Evolutionary conservation across 2,797 vertebrate genomes (phyloP), one percentile per base, ranked within the genome.

Genomic region (Parauchenoglanis ngamensis): DNA sequence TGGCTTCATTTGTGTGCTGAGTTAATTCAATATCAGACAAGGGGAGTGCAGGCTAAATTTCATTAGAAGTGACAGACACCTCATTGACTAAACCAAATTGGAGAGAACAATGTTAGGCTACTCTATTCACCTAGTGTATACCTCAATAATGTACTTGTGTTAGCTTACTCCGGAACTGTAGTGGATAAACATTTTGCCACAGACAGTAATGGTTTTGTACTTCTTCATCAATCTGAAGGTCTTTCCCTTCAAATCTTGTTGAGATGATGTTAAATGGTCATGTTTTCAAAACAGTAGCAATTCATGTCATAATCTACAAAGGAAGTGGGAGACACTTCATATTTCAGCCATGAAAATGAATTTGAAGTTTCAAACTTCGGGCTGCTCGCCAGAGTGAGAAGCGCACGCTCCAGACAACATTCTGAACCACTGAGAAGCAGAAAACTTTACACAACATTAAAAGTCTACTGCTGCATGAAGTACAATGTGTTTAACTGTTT

Each of bases 221-320:
- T 19, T 77, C 40, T 72, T 65, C 44, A 49, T 68, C 63, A 67
- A 68, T 81, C 35, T 49, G 61, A 85, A 83, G 79, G 70, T 83
- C 57, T 49, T 72, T 79, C 67, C 54, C 85, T 67, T 79, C 52
- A n/a, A 40, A 44, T 40, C 83, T 35, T 52, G n/a, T 54, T 52
- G 52, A 81, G 83, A 80, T 65, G 76, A 76, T 82, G 68, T 80
- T 84, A 61, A 63, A 61, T 59, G 85, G 40, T 54, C 84, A 80
- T 65, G 86, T 59, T 85, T 85, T 86, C 83, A 56, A 79, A 88
- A 91, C 87, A 86, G 90, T 89, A 90, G 90, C 84, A 31, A 79
- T 72, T 86, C 35, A 63, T 57, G 82, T 76, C 56, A 84, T 79
- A 70, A 54, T 67, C 73, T 79, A 19, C 19, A 31, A n/a, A 49